phyloP scores from a whole-genome alignment of 2,888 invertebrate genomes.

The Acronicta leporina region DNA sequence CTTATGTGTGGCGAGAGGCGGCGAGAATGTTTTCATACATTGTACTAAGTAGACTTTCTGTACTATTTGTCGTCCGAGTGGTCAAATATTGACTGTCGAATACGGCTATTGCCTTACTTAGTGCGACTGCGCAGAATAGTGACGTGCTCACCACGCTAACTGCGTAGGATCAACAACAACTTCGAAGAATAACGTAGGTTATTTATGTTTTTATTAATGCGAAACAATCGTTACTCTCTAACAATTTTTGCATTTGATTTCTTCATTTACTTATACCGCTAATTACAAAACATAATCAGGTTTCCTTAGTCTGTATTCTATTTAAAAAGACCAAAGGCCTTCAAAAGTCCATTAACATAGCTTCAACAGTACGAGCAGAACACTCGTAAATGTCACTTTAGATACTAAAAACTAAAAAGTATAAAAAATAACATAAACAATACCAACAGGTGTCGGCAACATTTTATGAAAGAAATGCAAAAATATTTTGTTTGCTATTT shows the following conservation, averaged over 20 bases:
- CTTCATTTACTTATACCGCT: not conserved
- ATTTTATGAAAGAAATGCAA: slow-evolving; percentile 24
- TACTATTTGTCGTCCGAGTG: not conserved
- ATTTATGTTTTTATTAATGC: not conserved
- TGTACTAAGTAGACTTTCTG: slow-evolving; percentile 10
- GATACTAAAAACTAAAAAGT: not conserved
- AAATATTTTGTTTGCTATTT: not conserved
- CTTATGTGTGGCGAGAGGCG: no score
- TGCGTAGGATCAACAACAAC: slow-evolving; percentile 36
- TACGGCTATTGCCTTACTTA: slow-evolving; percentile 22
- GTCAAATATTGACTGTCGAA: slow-evolving; percentile 28
- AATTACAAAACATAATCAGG: not conserved
- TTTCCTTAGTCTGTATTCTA: not conserved
- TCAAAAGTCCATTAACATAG: slow-evolving; percentile 25
- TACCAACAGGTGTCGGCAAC: slow-evolving; percentile 24
- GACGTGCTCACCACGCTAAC: slow-evolving; percentile 21
- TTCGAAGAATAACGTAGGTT: slow-evolving; percentile 35
- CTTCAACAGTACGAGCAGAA: not conserved
- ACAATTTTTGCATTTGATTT: not conserved
- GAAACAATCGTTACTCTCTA: not conserved
- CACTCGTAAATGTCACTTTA: slow-evolving; percentile 21
- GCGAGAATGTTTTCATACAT: not conserved
- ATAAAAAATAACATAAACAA: slow-evolving; percentile 9
- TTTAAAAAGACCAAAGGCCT: slow-evolving; percentile 1
- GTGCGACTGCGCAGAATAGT: slow-evolving; percentile 34